Conservation (phyloP, 2,113 vertebrate species). For the Zosterops pallidus region DNA sequence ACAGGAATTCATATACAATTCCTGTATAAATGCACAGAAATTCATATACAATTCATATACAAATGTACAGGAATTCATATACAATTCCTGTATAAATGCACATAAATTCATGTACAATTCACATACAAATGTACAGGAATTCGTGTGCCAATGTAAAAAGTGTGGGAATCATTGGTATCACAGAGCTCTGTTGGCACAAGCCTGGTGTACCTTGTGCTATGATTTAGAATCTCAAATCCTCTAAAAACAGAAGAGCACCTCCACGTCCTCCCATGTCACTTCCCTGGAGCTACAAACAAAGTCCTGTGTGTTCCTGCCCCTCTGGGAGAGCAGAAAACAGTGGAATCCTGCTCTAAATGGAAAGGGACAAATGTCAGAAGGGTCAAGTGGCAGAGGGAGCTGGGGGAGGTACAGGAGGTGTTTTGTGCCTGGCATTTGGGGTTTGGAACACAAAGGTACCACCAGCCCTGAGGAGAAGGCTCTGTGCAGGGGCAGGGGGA, state of each 20-base stretch:
- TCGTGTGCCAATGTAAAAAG: too few relatives aligned
- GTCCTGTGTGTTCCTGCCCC: not conserved
- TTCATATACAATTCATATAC: too few relatives aligned
- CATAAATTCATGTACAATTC: too few relatives aligned
- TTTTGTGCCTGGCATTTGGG: not conserved
- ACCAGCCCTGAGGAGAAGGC: not conserved
- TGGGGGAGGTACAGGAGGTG: not conserved
- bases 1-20: too few relatives aligned
- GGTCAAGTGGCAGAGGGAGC: not conserved
- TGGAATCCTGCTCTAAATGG: not conserved
- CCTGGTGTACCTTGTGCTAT: too few relatives aligned
- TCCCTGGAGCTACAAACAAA: not conserved
- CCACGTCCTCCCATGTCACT: not conserved
- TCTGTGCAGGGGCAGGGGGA: not conserved
- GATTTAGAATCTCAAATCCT: not conserved
- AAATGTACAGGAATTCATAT: too few relatives aligned
- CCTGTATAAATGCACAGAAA: too few relatives aligned
- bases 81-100: too few relatives aligned
- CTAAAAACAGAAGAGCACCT: not conserved
- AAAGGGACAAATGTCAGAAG: fast-evolving
- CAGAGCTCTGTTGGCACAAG: too few relatives aligned
- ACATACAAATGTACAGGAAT: too few relatives aligned
- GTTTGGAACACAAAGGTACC: not conserved
- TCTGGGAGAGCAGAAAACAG: not conserved
- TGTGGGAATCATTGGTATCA: too few relatives aligned